phyloP scores from a whole-genome alignment of 2,797 vertebrate species.

The Sardinella longiceps region DNA sequence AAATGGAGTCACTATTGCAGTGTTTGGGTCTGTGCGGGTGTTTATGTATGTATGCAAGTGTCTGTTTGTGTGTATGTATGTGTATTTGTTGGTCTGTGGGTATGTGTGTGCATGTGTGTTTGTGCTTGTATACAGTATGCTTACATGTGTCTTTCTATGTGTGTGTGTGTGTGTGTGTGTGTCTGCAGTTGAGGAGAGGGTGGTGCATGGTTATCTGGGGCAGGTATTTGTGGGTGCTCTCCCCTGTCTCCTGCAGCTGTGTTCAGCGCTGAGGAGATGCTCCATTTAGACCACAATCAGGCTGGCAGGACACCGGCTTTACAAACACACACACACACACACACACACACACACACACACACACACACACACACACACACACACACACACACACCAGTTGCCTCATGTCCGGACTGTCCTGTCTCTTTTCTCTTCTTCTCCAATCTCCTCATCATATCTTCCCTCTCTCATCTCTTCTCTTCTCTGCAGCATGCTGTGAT shows the following conservation, averaged over 20 bases:
- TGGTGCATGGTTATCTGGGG: conserved; percentile 33
- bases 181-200: conserved; percentile 25
- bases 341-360: not conserved
- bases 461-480: not conserved
- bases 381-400: too few relatives aligned
- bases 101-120: not conserved
- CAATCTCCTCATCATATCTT: not conserved
- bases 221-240: conserved; percentile 51
- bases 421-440: not conserved
- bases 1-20: not conserved
- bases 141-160: too few relatives aligned
- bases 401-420: not conserved
- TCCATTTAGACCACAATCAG: conserved; percentile 7
- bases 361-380: too few relatives aligned
- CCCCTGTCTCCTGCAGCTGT: not conserved
- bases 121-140: too few relatives aligned
- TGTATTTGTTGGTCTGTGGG: not conserved
- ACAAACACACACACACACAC: not conserved
- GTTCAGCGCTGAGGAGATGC: conserved; percentile 12
- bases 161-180: conserved; percentile 7
- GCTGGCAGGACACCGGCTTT: not conserved
- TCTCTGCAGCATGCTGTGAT: too few relatives aligned
- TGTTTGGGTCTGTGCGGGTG: not conserved
- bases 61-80: not conserved
- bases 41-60: not conserved